Percentiles rank a stretch among this genome's conserved stretches.
phyloP scores from a whole-genome alignment of 2,797 vertebrate genomes.

The Tarsius wallacei region DNA sequence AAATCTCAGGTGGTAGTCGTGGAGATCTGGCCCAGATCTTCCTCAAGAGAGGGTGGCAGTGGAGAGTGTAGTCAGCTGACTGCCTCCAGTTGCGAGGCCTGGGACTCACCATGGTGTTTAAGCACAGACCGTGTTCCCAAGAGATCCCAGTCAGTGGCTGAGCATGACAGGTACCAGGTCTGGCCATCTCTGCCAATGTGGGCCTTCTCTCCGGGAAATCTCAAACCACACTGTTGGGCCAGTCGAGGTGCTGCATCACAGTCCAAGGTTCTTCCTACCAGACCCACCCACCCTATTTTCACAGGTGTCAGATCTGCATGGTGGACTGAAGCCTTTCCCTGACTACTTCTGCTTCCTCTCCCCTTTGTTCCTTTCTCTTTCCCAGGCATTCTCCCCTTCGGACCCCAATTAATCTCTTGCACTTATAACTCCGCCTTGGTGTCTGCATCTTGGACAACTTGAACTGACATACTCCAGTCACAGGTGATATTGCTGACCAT shows the following conservation, averaged over 20 bases:
- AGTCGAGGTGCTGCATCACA: background rate
- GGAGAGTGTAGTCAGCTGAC: background rate
- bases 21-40: background rate
- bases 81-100: background rate
- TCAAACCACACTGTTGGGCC: background rate
- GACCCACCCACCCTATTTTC: fast-evolving
- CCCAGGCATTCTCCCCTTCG: too few species aligned
- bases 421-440: background rate
- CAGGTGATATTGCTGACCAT: background rate
- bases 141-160: background rate
- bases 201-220: background rate
- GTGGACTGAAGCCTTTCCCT: background rate
- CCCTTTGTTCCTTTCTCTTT: background rate
- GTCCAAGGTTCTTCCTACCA: background rate
- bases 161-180: too few species aligned
- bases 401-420: background rate
- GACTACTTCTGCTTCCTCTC: background rate
- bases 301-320: background rate
- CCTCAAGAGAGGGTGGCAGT: background rate
- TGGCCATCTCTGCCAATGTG: background rate
- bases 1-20: background rate
- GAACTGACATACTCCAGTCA: background rate
- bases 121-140: background rate
- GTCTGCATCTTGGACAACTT: background rate
- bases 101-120: background rate